Evolutionary conservation across 2,113 vertebrate genomes (phyloP), one percentile per base, ranked within the genome.

Genomic region (Podarcis muralis): DNA sequence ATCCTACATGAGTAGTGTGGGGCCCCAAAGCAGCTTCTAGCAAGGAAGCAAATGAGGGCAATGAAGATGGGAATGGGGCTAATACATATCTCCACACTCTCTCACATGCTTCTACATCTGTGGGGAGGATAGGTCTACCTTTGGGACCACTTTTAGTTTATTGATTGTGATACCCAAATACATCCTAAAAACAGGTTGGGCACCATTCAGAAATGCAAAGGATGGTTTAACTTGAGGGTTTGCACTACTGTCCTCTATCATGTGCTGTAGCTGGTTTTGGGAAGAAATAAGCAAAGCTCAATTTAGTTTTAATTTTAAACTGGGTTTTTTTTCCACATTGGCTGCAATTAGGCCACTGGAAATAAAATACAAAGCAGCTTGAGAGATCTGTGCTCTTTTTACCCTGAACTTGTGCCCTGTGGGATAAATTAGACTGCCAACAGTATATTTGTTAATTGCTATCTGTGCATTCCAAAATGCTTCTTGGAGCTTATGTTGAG

Each of bases 381-480:
- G 4, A 35, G 90, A 90, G 74, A 74, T 78, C 32, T 88, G 78
- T 85, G 83, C 79, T 80, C 78, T 66, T 74, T 88, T 88, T 62
- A 86, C 76, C 20, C 88, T 90, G 91, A 94, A 81, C 92, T 88
- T 35, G 0, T 88, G 91, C 91, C 91, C 87, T 75, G 62, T 91
- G 88, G 86, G 81, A 90, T 82, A 84, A 86, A 78, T 88, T 71
- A 18, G 6, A 66, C 86, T 95, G 92, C 95, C 92, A 95, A 92
- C 88, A 80, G 7, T 43, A 5, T 90, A 83, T 94, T 93, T 93
- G 89, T 87, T 95, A 93, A 95, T 95, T 95, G 93, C 89, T 94
- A 89, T 90, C 93, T 62, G 66, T 90, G 91, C 92, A 79, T 91
- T 92, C 89, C 89, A 88, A 86, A 92, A 86, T 85, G 89, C 87